These are phyloP conservation scores for Oreortyx pictus DNA, from an alignment of 2,797 vertebrate species.

Conservation along the genomic window DNA sequence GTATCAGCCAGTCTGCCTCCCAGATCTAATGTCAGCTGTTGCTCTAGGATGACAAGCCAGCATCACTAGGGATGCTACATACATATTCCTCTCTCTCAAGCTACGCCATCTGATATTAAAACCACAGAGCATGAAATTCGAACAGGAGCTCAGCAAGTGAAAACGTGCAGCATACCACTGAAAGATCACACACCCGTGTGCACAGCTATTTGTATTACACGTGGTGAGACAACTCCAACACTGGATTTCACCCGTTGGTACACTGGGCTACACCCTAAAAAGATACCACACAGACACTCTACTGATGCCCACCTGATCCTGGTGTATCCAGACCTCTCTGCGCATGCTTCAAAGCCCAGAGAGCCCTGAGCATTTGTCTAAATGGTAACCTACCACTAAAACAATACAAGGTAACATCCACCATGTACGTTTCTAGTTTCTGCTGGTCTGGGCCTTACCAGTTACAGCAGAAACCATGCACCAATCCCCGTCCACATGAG, in stretches of 20 bases:
- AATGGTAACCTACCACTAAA: not conserved
- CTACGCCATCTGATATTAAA: conserved; percentile 54
- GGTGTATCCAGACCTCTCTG: not conserved
- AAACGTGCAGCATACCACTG: not conserved
- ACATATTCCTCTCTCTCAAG: conserved; percentile 40
- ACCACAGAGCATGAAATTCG: not conserved
- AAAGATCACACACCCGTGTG: not conserved
- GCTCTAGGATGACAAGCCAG: conserved; percentile 60
- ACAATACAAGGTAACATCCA: not conserved
- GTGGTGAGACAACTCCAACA: not conserved
- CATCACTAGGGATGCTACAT: conserved; percentile 54
- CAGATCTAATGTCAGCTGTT: conserved; percentile 66
- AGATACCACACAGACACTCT: not conserved
- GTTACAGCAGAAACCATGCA: not conserved
- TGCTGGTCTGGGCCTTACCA: not conserved
- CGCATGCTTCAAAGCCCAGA: conserved; percentile 2
- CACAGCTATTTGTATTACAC: not conserved
- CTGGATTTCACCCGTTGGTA: rapidly evolving
- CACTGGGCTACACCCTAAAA: not conserved
- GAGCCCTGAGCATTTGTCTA: not conserved
- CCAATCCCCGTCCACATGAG: not conserved
- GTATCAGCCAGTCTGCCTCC: conserved; percentile 43
- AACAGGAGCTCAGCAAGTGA: conserved; percentile 8
- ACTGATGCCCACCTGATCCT: not conserved
- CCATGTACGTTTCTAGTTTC: not conserved